Base-by-base conservation (phyloP, 1,140 invertebrate genomes). In the Vanessa atalanta region DNA sequence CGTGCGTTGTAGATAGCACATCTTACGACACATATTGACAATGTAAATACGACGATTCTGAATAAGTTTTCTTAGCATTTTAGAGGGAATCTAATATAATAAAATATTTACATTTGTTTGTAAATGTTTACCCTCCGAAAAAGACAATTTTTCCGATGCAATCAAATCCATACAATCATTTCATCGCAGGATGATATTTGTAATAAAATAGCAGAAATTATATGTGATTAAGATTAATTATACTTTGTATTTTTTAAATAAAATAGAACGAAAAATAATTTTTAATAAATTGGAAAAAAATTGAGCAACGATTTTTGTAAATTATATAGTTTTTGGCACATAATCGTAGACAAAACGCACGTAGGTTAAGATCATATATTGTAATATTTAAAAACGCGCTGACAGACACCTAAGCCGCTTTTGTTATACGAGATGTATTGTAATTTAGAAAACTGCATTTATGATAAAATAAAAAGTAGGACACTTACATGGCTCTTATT, bases 401-500 rank as follows among this genome's bases (percentile, higher is more conserved):
- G 47, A 47, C 5, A 20, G 14, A 20, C n/a, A 65, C 26, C 8
- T 65, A 48, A 50, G 64, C 13, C 20, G 16, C 16, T 48, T 20
- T 51, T 66, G 43, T 66, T 66, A n/a, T 53, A 31, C 47, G 16
- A 51, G 31, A 57, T 26, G 31, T 66, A 66, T 51, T 66, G 65
- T 66, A 66, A 66, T n/a, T 51, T 66, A 53, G 20, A 66, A 23
- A 66, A 67, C 48, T 14, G 31, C 65, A 67, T 55, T 67, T 43
- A 37, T 67, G 31, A 26, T 67, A 14, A 67, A 67, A 67, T 67
- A 67, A 67, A 55, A n/a, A 37, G n/a, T 67, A 67, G 50, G 65
- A 55, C 31, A 67, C 50, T 12, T 51, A 37, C 53, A 55, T 67
- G 50, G 50, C n/a, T 67, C 15, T 67, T 67, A 67, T 55, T 67